Conservation (phyloP, 2,113 vertebrate genomes). For the Calonectris borealis region DNA sequence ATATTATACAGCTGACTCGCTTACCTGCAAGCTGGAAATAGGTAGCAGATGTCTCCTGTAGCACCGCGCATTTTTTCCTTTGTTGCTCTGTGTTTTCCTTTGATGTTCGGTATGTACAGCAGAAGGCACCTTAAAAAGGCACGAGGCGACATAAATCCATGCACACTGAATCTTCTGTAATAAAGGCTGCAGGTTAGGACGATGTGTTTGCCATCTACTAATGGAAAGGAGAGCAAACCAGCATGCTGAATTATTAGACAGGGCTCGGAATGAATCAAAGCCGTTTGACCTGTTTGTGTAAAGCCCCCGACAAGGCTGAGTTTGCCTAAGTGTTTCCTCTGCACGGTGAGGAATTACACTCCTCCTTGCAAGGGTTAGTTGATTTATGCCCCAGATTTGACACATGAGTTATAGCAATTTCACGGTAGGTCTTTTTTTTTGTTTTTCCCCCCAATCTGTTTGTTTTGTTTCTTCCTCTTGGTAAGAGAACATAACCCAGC, state of each 20-base stretch:
- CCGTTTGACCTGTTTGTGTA: neutral
- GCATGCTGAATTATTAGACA: neutral
- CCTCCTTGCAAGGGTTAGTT: neutral
- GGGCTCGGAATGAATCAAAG: neutral
- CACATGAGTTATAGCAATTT: neutral
- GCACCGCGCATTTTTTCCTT: neutral
- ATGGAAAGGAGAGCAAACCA: neutral
- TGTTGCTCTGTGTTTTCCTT: neutral
- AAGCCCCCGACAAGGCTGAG: neutral
- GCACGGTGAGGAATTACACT: neutral
- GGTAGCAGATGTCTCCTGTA: neutral
- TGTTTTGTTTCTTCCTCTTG: neutral
- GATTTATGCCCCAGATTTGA: neutral
- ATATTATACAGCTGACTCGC: neutral
- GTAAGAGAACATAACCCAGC: neutral
- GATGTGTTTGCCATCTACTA: neutral
- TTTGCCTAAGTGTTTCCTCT: neutral
- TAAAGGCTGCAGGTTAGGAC: neutral
- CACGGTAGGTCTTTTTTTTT: neutral
- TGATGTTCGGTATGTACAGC: neutral
- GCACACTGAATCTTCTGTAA: neutral
- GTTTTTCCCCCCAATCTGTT: neutral
- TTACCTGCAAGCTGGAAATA: neutral
- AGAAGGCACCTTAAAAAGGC: neutral
- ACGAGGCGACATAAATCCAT: neutral